These are phyloP conservation scores for Lota lota DNA, from an alignment of 2,113 vertebrate genomes.

Conservation along the genomic window DNA sequence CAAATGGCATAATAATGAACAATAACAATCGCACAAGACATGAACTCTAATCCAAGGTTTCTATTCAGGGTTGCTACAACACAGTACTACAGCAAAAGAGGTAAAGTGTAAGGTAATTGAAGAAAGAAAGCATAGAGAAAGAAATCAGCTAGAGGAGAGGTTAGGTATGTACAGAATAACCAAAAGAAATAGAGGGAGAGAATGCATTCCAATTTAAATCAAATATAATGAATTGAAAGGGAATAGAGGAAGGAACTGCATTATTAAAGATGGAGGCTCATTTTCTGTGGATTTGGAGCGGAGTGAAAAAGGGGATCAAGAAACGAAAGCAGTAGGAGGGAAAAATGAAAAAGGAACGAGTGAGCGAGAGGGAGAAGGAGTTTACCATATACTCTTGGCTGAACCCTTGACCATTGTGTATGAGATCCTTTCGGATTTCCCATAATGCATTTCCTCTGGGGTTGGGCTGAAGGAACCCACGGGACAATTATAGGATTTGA, in stretches of 20 bases:
- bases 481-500: conserved; percentile 16
- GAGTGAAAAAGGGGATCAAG: background rate
- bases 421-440: conserved; percentile 21
- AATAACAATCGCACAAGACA: too few relatives aligned
- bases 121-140: background rate
- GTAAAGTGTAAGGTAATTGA: background rate
- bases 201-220: background rate
- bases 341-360: background rate
- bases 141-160: background rate
- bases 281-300: background rate
- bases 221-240: background rate
- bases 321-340: conserved; percentile 3
- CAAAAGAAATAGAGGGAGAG: background rate
- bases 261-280: background rate
- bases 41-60: too few relatives aligned
- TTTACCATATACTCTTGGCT: conserved; percentile 19
- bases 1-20: too few relatives aligned
- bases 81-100: too few relatives aligned
- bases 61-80: too few relatives aligned
- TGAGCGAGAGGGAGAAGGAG: conserved; percentile 1
- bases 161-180: background rate
- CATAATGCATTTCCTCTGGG: conserved; percentile 24
- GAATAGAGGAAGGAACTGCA: background rate
- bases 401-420: conserved; percentile 28
- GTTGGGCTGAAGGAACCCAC: background rate